Evolutionary conservation across 2,797 vertebrate species (phyloP).

Genomic region (Malacoraja senta): DNA sequence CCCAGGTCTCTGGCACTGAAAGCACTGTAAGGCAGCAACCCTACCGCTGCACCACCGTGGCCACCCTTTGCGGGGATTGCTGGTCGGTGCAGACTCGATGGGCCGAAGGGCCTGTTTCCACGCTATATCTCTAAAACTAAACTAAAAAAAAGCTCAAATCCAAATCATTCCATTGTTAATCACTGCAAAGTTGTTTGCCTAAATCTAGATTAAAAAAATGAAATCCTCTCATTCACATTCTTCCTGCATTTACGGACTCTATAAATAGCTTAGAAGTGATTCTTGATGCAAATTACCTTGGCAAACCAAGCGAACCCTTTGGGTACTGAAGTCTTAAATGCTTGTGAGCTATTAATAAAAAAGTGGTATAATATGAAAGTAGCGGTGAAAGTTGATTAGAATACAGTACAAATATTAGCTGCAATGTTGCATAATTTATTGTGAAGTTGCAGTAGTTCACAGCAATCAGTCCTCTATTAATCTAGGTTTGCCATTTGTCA

Average conservation of each 20-base stretch:
- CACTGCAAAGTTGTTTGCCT: background rate
- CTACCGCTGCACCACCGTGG: no score
- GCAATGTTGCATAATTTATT: background rate
- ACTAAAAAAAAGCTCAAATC: background rate
- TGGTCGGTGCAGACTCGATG: no score
- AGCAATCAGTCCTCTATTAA: background rate
- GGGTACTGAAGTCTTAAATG: slow-evolving; percentile 25
- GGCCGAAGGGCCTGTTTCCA: no score
- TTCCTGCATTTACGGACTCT: slow-evolving; percentile 8
- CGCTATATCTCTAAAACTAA: no score
- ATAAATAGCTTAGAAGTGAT: slow-evolving; percentile 26
- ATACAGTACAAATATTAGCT: background rate
- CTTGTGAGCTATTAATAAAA: slow-evolving; percentile 2
- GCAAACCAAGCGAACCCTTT: slow-evolving; percentile 17
- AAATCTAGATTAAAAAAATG: background rate
- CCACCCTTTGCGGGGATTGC: no score
- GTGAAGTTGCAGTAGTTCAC: background rate
- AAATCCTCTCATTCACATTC: slow-evolving; percentile 34
- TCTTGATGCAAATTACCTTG: slow-evolving; percentile 22
- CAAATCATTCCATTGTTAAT: background rate
- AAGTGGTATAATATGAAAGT: background rate
- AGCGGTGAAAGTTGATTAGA: background rate
- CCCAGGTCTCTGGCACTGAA: no score
- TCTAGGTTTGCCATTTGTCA: background rate
- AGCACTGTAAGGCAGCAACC: no score